phyloP scores from a whole-genome alignment of 2,797 vertebrate genomes.

The Channallabes apus region DNA sequence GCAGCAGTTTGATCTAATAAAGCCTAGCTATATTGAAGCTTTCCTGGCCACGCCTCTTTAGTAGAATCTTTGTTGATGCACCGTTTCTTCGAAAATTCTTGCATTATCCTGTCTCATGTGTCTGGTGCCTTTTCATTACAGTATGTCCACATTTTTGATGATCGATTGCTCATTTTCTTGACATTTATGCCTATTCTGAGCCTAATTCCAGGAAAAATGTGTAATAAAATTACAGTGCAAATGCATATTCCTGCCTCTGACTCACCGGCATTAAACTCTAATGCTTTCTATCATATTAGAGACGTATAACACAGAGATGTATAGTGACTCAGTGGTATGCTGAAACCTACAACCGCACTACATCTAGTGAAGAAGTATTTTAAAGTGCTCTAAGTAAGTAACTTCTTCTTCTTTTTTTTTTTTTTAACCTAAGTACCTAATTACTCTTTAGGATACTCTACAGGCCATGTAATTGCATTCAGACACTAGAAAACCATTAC shows the following conservation, averaged over 20 bases:
- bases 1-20: neutral
- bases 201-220: constrained; percentile 7
- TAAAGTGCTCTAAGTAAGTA: constrained; percentile 30
- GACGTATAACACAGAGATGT: constrained; percentile 29
- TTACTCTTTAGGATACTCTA: constrained; percentile 32
- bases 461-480: constrained; percentile 35
- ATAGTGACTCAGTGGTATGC: constrained; percentile 16
- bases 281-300: constrained; percentile 27
- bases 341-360: constrained; percentile 19
- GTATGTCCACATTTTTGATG: neutral
- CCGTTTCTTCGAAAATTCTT: neutral
- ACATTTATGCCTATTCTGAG: constrained; percentile 10
- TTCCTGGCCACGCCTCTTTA: neutral
- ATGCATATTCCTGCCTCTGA: constrained; percentile 26
- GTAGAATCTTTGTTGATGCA: neutral
- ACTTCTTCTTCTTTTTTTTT: no score
- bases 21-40: neutral
- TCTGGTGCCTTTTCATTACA: constrained; percentile 8
- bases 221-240: constrained; percentile 16
- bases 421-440: constrained; percentile 34
- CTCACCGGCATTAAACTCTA: constrained; percentile 28
- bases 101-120: neutral
- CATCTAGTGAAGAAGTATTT: constrained; percentile 22
- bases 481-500: constrained; percentile 27
- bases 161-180: constrained; percentile 17